Evolutionary conservation across 2,113 vertebrate species (phyloP).

Genomic region (Artemisiospiza belli): DNA sequence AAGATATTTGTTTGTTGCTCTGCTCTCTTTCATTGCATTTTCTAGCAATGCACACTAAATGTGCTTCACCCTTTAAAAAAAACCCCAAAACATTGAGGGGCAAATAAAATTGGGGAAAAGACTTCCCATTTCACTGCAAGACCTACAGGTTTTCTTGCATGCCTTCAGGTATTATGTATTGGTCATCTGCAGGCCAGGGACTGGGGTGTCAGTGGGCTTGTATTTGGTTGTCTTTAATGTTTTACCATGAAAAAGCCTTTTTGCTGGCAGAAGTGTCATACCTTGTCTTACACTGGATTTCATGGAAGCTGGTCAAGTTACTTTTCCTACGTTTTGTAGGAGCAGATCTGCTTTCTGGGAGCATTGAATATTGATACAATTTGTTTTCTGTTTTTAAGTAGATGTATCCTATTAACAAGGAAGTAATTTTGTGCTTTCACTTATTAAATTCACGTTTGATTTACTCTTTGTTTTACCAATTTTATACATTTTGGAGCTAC

Average conservation of each 20-base stretch:
- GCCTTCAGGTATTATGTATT: not conserved
- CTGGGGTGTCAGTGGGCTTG: not conserved
- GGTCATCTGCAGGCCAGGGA: not conserved
- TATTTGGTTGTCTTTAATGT: not conserved
- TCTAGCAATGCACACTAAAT: not conserved
- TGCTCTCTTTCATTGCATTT: not conserved
- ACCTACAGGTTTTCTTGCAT: not conserved
- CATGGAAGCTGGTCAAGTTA: not conserved
- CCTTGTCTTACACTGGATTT: not conserved
- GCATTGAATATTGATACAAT: not conserved
- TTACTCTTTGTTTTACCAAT: not conserved
- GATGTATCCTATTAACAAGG: not conserved
- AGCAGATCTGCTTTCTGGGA: not conserved
- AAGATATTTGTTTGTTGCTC: not conserved
- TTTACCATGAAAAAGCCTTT: not conserved
- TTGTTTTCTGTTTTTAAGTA: not conserved
- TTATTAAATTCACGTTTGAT: not conserved
- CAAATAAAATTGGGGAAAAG: not conserved
- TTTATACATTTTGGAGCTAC: not conserved
- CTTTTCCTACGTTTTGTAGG: not conserved
- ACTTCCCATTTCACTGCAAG: not conserved
- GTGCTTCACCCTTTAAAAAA: not conserved
- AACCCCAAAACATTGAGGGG: not conserved
- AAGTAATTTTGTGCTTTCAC: not conserved
- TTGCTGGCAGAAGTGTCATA: not conserved